A percentile compares a stretch with the other conserved stretches of the same genome.
Evolutionary conservation across 2,888 invertebrate species (phyloP).

Genomic region (Eremobia ochroleuca): DNA sequence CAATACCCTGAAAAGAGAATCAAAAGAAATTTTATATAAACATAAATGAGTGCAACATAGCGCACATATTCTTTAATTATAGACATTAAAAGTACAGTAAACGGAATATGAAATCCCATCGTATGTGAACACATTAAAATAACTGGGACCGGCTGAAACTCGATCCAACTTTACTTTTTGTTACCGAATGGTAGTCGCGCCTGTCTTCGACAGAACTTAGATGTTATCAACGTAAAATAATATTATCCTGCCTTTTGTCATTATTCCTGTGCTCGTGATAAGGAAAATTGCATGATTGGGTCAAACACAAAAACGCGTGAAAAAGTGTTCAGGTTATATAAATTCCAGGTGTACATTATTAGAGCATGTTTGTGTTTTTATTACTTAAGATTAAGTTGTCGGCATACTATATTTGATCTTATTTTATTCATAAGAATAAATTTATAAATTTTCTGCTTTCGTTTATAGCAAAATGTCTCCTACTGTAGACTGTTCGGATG

Average conservation of each 20-base stretch:
- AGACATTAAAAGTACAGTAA: slow-evolving; percentile 50
- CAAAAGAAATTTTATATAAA: slow-evolving; percentile 4
- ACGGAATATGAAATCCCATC: slow-evolving; percentile 58
- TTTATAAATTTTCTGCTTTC: no score
- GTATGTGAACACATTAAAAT: slow-evolving; percentile 71
- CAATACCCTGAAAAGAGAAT: slow-evolving; percentile 5
- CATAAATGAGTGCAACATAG: slow-evolving; percentile 39
- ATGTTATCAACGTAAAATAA: slow-evolving; percentile 74
- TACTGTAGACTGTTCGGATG: no score
- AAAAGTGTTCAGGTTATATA: no score
- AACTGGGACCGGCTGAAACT: slow-evolving; percentile 68
- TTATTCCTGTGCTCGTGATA: slow-evolving; percentile 46
- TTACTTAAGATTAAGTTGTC: no score
- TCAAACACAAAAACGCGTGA: no score
- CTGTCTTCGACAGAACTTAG: slow-evolving; percentile 70
- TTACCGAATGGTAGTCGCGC: slow-evolving; percentile 65
- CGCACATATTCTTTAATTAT: slow-evolving; percentile 35
- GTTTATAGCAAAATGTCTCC: no score
- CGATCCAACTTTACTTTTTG: slow-evolving; percentile 71
- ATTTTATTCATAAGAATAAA: no score
- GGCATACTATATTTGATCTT: no score
- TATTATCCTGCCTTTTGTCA: slow-evolving; percentile 54
- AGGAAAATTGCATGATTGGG: slow-evolving; percentile 55
- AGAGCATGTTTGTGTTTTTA: no score
- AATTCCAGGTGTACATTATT: no score